phyloP scores from a whole-genome alignment of 2,888 invertebrate species.

The Melanotus villosus region DNA sequence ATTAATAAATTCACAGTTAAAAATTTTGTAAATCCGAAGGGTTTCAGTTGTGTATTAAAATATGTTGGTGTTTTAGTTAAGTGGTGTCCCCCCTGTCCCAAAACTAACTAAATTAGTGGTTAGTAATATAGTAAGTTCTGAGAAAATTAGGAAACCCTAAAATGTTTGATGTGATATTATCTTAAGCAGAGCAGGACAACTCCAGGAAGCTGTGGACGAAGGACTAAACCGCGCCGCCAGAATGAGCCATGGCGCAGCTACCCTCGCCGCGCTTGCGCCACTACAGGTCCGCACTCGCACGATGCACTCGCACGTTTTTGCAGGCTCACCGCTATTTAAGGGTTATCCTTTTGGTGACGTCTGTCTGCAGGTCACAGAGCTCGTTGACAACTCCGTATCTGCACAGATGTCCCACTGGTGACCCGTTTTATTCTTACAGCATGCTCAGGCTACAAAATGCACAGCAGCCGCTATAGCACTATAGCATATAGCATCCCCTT shows the following conservation, averaged over 20 bases:
- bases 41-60: neutral
- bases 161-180: constrained; percentile 62
- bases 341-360: constrained; percentile 33
- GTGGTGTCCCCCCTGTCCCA: constrained; percentile 35
- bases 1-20: too few species aligned
- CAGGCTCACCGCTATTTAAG: constrained; percentile 44
- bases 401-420: constrained; percentile 34
- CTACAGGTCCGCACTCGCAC: constrained; percentile 67
- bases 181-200: constrained; percentile 59
- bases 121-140: constrained; percentile 22
- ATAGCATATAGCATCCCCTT: constrained; percentile 7
- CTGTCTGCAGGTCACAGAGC: constrained; percentile 39
- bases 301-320: constrained; percentile 51
- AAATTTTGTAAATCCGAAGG: neutral
- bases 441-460: constrained; percentile 49
- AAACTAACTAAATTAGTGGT: constrained; percentile 34
- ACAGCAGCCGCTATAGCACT: constrained; percentile 45
- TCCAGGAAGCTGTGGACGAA: constrained; percentile 54
- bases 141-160: constrained; percentile 57
- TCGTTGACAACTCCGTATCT: constrained; percentile 31
- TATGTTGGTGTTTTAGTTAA: constrained; percentile 40
- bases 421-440: constrained; percentile 44
- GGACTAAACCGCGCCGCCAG: constrained; percentile 59
- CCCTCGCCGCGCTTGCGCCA: constrained; percentile 69
- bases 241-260: constrained; percentile 69